Percentiles rank a stretch among this genome's conserved stretches.
Evolutionary conservation across 2,888 invertebrate species (phyloP).

Genomic region (Melanchra persicariae): DNA sequence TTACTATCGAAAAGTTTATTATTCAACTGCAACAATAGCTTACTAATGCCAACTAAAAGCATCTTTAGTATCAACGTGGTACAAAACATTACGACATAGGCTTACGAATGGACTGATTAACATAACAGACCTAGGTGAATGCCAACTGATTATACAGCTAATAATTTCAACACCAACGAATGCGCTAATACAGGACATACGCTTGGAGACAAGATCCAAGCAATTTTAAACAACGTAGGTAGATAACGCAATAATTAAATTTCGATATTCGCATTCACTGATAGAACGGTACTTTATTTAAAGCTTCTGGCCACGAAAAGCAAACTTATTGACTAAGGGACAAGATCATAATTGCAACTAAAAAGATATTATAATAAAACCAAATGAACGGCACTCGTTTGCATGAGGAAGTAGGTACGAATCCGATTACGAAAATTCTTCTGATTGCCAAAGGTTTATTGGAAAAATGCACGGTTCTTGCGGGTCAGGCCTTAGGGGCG

Average conservation of each 20-base stretch:
- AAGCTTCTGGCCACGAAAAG: not conserved
- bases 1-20: not conserved
- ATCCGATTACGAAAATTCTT: not conserved
- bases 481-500: rapidly evolving
- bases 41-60: not conserved
- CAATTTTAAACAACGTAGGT: not conserved
- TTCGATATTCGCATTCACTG: too few species aligned
- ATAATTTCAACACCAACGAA: slow-evolving; percentile 3
- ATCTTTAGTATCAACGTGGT: slow-evolving; percentile 11
- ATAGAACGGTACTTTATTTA: too few species aligned
- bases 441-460: too few species aligned
- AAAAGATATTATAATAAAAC: not conserved
- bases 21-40: not conserved
- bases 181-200: not conserved
- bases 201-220: not conserved
- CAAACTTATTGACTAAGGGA: not conserved
- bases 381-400: not conserved
- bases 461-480: not conserved
- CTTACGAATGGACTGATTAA: slow-evolving; percentile 45
- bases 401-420: not conserved
- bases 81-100: slow-evolving; percentile 17
- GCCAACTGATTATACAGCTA: slow-evolving; percentile 17
- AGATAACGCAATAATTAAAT: too few species aligned
- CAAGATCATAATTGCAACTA: too few species aligned
- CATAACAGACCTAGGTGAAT: slow-evolving; percentile 16